Percentiles rank a stretch among this genome's conserved stretches.
These are phyloP conservation scores for Speoplatyrhinus poulsoni DNA, from an alignment of 2,113 vertebrate genomes.

Conservation along the genomic window DNA sequence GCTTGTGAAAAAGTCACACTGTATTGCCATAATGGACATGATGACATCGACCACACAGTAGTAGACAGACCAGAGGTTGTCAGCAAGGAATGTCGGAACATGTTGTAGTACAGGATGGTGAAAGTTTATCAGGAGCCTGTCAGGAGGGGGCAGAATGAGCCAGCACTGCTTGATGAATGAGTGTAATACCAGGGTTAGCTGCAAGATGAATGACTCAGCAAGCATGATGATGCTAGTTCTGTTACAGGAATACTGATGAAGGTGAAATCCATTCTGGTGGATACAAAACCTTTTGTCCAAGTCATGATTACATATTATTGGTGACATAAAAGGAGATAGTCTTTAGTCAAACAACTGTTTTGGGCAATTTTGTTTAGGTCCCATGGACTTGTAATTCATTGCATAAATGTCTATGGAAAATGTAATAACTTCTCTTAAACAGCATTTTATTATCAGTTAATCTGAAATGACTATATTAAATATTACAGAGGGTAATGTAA, in stretches of 20 bases:
- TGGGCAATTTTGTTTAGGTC: conserved; percentile 10
- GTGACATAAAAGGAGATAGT: conserved; percentile 9
- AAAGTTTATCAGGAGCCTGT: conserved; percentile 43
- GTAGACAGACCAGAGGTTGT: not conserved
- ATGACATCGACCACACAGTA: not conserved
- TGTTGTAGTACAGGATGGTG: not conserved
- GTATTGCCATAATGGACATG: conserved; percentile 4
- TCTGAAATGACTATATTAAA: not conserved
- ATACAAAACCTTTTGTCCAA: conserved; percentile 6
- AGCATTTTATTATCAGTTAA: not conserved
- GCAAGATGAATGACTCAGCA: conserved; percentile 49
- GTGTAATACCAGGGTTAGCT: conserved; percentile 49
- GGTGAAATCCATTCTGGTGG: conserved; percentile 6
- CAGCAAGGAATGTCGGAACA: not conserved
- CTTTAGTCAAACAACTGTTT: not conserved
- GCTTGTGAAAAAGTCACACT: conserved; percentile 6
- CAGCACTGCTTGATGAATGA: conserved; percentile 53
- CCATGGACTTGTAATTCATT: conserved; percentile 8
- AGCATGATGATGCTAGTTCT: conserved; percentile 35
- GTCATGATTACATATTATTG: conserved; percentile 14
- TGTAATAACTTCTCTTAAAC: not conserved
- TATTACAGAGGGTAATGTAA: not conserved
- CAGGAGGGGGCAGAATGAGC: not conserved
- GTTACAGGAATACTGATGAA: conserved; percentile 50
- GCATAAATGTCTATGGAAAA: conserved; percentile 12